A percentile compares a stretch with the other conserved stretches of the same genome.
phyloP scores from a whole-genome alignment of 2,113 vertebrate genomes.

The Hoplias malabaricus region DNA sequence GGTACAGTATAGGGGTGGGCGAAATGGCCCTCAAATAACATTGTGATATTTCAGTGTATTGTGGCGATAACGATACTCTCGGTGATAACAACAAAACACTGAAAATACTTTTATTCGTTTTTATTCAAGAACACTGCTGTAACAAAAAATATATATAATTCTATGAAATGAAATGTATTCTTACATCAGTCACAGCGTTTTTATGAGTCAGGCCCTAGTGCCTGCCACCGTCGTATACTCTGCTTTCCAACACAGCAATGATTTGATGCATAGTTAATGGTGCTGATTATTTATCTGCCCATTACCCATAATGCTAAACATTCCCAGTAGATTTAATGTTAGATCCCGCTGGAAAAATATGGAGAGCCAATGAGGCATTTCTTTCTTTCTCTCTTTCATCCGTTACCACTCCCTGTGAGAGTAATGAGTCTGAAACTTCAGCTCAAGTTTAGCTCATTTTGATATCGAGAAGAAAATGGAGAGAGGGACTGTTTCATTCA shows the following conservation, averaged over 20 bases:
- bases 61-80: too few relatives aligned
- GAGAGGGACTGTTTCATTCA: neutral
- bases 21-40: too few relatives aligned
- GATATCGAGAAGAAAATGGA: constrained; percentile 4
- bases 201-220: neutral
- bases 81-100: too few relatives aligned
- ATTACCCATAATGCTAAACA: constrained; percentile 42
- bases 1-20: too few relatives aligned
- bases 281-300: neutral
- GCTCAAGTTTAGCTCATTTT: constrained; percentile 39
- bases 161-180: too few relatives aligned
- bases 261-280: neutral
- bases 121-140: too few relatives aligned
- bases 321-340: constrained; percentile 41
- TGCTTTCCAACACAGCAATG: neutral
- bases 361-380: constrained; percentile 48
- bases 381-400: constrained; percentile 22
- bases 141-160: too few relatives aligned
- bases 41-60: too few relatives aligned
- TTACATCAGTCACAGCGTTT: neutral
- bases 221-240: too few relatives aligned
- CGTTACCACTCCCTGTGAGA: constrained; percentile 47
- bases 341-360: constrained; percentile 42
- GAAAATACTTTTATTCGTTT: too few relatives aligned
- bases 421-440: constrained; percentile 36